phyloP scores from a whole-genome alignment of 2,113 vertebrate species.

The Toxostoma redivivum region DNA sequence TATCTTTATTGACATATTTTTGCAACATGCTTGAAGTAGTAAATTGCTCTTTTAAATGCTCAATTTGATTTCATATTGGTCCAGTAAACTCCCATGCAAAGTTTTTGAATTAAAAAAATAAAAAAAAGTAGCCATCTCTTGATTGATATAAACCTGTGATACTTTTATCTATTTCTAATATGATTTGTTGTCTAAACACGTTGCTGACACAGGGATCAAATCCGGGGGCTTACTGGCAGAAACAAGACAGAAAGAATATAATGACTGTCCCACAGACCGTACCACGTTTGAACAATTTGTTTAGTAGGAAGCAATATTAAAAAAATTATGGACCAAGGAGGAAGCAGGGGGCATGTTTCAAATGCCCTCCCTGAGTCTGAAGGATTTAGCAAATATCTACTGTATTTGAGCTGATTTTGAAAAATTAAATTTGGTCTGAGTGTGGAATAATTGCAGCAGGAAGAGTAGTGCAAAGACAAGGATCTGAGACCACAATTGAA shows the following conservation, averaged over 20 bases:
- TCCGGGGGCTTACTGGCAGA: not conserved
- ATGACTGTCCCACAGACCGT: not conserved
- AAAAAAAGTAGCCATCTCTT: not conserved
- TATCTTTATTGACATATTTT: conserved; percentile 67
- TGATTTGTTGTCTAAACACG: not conserved
- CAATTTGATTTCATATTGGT: conserved; percentile 1
- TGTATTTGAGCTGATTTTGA: not conserved
- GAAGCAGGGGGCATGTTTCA: not conserved
- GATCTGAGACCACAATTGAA: not conserved
- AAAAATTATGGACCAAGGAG: not conserved
- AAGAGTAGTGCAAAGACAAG: not conserved
- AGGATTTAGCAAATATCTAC: not conserved
- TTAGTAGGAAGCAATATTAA: not conserved
- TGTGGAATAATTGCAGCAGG: not conserved
- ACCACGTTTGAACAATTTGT: not conserved
- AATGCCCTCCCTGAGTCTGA: not conserved
- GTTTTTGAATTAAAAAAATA: not conserved
- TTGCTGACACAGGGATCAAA: not conserved
- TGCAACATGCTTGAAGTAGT: conserved; percentile 61
- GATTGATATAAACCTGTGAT: not conserved
- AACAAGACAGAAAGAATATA: not conserved
- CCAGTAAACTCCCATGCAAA: not conserved
- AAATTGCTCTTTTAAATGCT: conserved; percentile 67
- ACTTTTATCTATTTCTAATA: not conserved
- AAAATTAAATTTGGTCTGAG: not conserved